Conservation (phyloP, 2,888 invertebrate genomes). For the Anodontia alba region DNA sequence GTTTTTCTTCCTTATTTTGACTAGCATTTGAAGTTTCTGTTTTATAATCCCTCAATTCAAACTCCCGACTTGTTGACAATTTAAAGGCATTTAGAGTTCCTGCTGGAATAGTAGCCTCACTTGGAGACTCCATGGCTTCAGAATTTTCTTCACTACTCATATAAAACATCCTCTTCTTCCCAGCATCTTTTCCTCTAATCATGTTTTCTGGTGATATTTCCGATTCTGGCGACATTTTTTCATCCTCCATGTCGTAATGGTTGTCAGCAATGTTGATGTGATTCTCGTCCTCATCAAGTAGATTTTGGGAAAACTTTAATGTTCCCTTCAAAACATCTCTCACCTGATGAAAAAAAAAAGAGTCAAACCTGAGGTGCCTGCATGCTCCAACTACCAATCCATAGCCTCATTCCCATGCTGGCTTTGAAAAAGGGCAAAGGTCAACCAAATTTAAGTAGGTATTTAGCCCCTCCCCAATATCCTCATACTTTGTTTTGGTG, state of each 20-base stretch:
- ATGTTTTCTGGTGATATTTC: constrained; percentile 53
- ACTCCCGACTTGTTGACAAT: constrained; percentile 34
- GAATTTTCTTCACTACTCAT: constrained; percentile 80
- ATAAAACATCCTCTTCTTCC: constrained; percentile 71
- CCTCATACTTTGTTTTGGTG: too few species aligned
- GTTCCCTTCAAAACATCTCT: constrained; percentile 83
- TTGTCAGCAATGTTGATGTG: constrained; percentile 74
- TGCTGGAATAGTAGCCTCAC: constrained; percentile 36
- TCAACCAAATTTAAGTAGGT: too few species aligned
- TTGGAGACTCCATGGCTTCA: constrained; percentile 70
- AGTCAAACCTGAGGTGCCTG: neutral
- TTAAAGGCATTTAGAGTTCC: constrained; percentile 26
- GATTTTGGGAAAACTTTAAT: constrained; percentile 76
- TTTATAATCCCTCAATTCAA: constrained; percentile 55
- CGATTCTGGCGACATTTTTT: constrained; percentile 26
- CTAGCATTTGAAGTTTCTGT: constrained; percentile 14
- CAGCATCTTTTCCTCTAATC: constrained; percentile 16
- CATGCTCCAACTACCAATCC: neutral
- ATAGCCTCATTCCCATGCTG: too few species aligned
- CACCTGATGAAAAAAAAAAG: constrained; percentile 71
- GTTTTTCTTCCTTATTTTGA: neutral
- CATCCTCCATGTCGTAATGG: constrained; percentile 71
- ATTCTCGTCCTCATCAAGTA: constrained; percentile 77
- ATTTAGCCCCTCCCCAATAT: too few species aligned
- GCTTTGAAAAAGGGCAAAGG: too few species aligned